Evolutionary conservation across 2,888 invertebrate genomes (phyloP).

Genomic region (Leptinotarsa peninsularis): DNA sequence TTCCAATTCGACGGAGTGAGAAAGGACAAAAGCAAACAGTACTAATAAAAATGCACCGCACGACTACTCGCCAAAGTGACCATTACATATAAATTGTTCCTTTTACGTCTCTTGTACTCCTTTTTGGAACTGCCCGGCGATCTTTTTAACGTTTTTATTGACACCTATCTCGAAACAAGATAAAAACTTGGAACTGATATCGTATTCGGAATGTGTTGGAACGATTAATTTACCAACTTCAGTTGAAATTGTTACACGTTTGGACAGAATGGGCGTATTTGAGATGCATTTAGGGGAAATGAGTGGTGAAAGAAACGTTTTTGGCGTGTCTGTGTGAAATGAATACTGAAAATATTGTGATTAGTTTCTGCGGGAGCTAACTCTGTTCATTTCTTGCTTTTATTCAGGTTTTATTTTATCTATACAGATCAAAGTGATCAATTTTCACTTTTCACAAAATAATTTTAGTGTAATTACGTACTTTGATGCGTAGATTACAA

Average conservation of each 20-base stretch:
- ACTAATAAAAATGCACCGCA: slow-evolving; percentile 53
- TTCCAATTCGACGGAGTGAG: not conserved
- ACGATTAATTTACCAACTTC: slow-evolving; percentile 38
- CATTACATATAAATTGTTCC: slow-evolving; percentile 63
- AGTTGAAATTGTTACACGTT: slow-evolving; percentile 8
- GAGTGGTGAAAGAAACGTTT: slow-evolving; percentile 7
- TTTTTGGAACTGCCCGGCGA: slow-evolving; percentile 47
- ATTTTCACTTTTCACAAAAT: no score
- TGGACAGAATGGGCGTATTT: slow-evolving; percentile 2
- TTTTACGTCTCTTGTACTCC: slow-evolving; percentile 54
- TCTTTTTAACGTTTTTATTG: slow-evolving; percentile 53
- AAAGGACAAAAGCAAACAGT: slow-evolving; percentile 13
- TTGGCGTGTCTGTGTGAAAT: slow-evolving; percentile 1
- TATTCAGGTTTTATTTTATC: no score
- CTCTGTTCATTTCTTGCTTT: no score
- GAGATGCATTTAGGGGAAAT: slow-evolving; percentile 12
- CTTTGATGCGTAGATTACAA: no score
- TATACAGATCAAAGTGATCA: no score
- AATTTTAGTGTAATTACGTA: no score
- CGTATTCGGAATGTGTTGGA: slow-evolving; percentile 44
- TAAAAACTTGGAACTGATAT: slow-evolving; percentile 49
- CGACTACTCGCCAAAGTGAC: slow-evolving; percentile 61
- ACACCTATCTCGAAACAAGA: slow-evolving; percentile 52
- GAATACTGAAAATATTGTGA: not conserved
- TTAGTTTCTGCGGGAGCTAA: no score